Evolutionary conservation across 37 sponge, comb jelly and placozoan genomes (phyloP).

Genomic region (Chondrosia reniformis): DNA sequence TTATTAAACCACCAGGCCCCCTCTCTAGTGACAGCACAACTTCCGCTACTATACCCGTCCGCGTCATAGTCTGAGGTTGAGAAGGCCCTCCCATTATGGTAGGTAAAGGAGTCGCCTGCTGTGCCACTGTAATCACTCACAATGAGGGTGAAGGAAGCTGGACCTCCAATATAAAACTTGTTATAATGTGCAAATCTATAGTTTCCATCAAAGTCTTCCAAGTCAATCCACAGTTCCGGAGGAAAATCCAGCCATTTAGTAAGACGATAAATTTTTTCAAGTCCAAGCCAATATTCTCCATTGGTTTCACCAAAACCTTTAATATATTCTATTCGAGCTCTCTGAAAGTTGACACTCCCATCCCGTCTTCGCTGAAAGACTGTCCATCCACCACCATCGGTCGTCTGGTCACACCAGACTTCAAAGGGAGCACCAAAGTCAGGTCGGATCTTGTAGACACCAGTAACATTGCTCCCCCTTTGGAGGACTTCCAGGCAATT

Average conservation of each 20-base stretch:
- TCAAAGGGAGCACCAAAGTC: conserved; percentile 11
- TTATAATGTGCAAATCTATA: conserved; percentile 3
- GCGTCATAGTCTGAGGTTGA: conserved; percentile 14
- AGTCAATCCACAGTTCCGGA: conserved; percentile 19
- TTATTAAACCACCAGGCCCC: conserved; percentile 23
- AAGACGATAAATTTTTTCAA: conserved; percentile 22
- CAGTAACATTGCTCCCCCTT: conserved; percentile 2
- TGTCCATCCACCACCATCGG: conserved; percentile 29
- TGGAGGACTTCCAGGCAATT: conserved; percentile 13
- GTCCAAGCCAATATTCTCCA: conserved; percentile 26
- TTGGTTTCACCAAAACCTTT: background rate
- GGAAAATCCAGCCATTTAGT: conserved; percentile 8
- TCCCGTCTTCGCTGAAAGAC: conserved; percentile 22
- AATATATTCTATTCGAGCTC: conserved; percentile 11
- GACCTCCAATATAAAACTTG: background rate
- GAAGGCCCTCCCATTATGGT: conserved; percentile 14
- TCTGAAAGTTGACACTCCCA: conserved; percentile 22
- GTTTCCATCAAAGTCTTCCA: conserved; percentile 6
- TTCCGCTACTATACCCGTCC: conserved; percentile 6
- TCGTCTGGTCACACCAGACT: conserved; percentile 16
- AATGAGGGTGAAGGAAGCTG: background rate
- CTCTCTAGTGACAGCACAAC: background rate
- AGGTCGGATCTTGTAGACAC: conserved; percentile 13
- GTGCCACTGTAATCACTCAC: conserved; percentile 18
- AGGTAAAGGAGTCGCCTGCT: conserved; percentile 20